These are phyloP conservation scores for Doris montereyensis DNA, from an alignment of 2,888 invertebrate genomes.

Conservation along the genomic window DNA sequence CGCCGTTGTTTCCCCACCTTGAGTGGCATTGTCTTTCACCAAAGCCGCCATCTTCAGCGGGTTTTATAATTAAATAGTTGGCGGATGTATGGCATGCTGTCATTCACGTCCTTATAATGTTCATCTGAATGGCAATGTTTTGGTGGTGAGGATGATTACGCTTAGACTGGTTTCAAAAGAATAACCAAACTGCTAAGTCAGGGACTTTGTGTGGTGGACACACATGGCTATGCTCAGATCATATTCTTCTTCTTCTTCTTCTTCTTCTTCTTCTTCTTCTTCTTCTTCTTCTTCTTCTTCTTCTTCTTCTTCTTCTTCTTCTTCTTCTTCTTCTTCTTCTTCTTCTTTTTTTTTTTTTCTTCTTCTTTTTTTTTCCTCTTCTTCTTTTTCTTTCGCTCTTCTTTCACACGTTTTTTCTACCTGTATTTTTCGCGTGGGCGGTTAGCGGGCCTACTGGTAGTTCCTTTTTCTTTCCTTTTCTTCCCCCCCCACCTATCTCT, in stretches of 20 bases:
- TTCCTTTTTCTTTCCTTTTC: neutral
- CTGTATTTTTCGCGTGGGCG: neutral
- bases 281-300: neutral
- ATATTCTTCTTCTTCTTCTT: constrained; percentile 22
- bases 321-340: constrained; percentile 1
- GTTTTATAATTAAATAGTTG: no score
- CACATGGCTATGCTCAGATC: neutral
- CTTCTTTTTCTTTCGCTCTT: neutral
- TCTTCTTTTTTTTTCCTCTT: neutral
- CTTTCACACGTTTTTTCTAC: neutral
- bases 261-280: constrained; percentile 25
- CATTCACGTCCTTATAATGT: neutral
- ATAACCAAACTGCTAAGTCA: neutral
- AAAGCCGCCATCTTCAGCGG: no score
- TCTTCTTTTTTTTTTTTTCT: constrained; percentile 3
- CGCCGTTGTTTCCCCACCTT: constrained; percentile 16
- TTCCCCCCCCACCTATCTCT: constrained; percentile 8
- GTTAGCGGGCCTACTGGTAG: no score
- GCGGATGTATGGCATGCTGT: constrained; percentile 39
- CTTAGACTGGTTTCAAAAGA: neutral
- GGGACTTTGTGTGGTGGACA: constrained; percentile 1
- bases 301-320: neutral
- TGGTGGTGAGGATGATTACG: no score
- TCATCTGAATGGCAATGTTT: neutral
- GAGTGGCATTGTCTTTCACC: no score